Conservation (phyloP, 2,888 invertebrate genomes). For the Mimachlamys varia region DNA sequence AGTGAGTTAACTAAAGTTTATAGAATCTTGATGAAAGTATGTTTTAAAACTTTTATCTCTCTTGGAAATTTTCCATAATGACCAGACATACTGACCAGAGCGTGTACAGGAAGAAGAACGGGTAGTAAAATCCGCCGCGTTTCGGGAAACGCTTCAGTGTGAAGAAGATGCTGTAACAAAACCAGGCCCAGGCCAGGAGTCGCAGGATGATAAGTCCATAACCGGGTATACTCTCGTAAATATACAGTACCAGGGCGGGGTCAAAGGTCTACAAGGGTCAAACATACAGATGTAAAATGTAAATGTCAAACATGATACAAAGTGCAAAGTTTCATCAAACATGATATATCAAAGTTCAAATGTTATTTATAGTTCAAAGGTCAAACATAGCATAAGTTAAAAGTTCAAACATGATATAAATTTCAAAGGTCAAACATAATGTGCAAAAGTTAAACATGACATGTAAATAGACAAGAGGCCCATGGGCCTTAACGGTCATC, state of each 20-base stretch:
- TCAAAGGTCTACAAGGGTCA: slow-evolving; percentile 88
- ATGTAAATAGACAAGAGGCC: no score
- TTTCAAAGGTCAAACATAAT: slow-evolving; percentile 89
- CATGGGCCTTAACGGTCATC: no score
- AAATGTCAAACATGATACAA: slow-evolving; percentile 86
- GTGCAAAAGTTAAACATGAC: slow-evolving; percentile 84
- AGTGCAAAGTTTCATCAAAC: slow-evolving; percentile 87
- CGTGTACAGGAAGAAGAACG: slow-evolving; percentile 91
- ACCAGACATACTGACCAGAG: slow-evolving; percentile 85
- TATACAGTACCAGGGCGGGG: slow-evolving; percentile 93
- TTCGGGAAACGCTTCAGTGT: slow-evolving; percentile 92
- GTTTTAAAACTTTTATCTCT: no score
- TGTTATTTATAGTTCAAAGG: not conserved
- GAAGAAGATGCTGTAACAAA: slow-evolving; percentile 86
- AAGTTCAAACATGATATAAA: slow-evolving; percentile 86
- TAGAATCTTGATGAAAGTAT: no score
- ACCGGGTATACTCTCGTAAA: slow-evolving; percentile 95
- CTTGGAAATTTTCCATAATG: no score
- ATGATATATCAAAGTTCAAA: slow-evolving; percentile 93
- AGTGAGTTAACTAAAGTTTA: no score
- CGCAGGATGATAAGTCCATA: slow-evolving; percentile 89
- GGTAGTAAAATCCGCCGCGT: slow-evolving; percentile 91
- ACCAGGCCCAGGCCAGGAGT: slow-evolving; percentile 91
- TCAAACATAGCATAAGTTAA: slow-evolving; percentile 86
- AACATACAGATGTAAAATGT: slow-evolving; percentile 91